Evolutionary conservation across 2,888 invertebrate genomes (phyloP), one percentile per base, ranked within the genome.

Genomic region (Lasioglossum malachurum): DNA sequence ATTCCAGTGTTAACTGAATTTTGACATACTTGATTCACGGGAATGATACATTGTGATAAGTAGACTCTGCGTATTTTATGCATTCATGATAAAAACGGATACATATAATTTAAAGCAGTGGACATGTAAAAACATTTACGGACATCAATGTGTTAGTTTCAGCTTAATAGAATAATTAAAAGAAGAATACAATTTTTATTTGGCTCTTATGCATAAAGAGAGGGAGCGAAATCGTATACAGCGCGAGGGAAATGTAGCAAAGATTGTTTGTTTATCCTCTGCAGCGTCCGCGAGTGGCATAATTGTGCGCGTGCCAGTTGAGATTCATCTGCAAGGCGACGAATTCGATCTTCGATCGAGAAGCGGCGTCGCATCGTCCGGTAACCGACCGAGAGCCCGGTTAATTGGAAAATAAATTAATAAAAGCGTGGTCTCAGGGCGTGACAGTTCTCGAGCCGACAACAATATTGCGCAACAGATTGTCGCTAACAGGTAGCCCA

Each of bases 401-500:
- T 23, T 35, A 57, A 53, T 75, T 44, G 35, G 35, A 67, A 35
- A 35, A 27, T 67, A 7, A 41, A 60, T 60, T 10, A 60, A 57
- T 27, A n/a, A 41, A 60, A 53, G 44, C 41, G 12, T 10, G 41
- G 44, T 31, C 64, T 16, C 7, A 2, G 64, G 31, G 2, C 31
- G 64, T 31, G 31, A 64, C 64, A 31, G 64, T 4, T 27, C 64
- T 64, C 64, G 64, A 41, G 7, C 27, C 16, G 44, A 35, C 67
- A 72, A 87, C 57, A 74, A 78, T 53, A 49, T 83, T 69, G 31
- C 87, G 72, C 41, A 84, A 84, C 46, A 31, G 64, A 67, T 79
- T 44, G 85, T 60, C 82, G 78, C 5, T 87, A 88, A 88, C 88
- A 88, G 88, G 88, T 88, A 88, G 88, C 76, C 23, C 64, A 76